phyloP scores from a whole-genome alignment of 2,888 invertebrate species.

The Pecten maximus region DNA sequence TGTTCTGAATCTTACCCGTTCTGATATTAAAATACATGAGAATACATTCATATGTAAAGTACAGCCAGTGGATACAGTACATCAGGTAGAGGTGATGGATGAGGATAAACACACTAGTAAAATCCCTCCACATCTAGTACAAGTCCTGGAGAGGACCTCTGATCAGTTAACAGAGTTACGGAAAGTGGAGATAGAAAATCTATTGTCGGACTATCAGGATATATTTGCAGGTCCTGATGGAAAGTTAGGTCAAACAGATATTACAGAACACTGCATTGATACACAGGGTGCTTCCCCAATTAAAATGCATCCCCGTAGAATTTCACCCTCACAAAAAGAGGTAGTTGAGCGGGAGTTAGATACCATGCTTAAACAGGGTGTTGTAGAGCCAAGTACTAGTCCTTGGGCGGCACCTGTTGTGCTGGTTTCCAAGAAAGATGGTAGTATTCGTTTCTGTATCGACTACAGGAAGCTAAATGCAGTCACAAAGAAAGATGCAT shows the following conservation, averaged over 20 bases:
- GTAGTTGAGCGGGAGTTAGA: slow-evolving; percentile 42
- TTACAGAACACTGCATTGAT: slow-evolving; percentile 44
- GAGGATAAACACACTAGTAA: background rate
- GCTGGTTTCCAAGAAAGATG: slow-evolving; percentile 46
- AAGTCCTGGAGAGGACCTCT: slow-evolving; percentile 23
- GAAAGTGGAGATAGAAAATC: background rate
- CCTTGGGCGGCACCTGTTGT: slow-evolving; percentile 39
- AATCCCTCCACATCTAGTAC: slow-evolving; percentile 37
- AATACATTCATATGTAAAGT: background rate
- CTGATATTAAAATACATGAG: background rate
- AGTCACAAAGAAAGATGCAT: slow-evolving; percentile 35
- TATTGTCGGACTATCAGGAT: slow-evolving; percentile 41
- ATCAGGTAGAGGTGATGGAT: background rate
- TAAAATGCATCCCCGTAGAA: slow-evolving; percentile 42
- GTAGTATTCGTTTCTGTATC: slow-evolving; percentile 14
- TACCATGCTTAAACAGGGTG: slow-evolving; percentile 39
- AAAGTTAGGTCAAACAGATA: slow-evolving; percentile 40
- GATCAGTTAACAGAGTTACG: background rate
- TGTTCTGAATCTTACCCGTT: slow-evolving; percentile 9
- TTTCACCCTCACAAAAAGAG: slow-evolving; percentile 37
- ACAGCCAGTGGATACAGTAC: background rate
- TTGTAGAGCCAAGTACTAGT: too few relatives aligned
- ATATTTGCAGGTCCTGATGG: slow-evolving; percentile 47
- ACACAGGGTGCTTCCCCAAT: slow-evolving; percentile 38
- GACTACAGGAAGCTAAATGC: slow-evolving; percentile 34